phyloP scores from a whole-genome alignment of 2,797 vertebrate species.

The Psittacula echo region DNA sequence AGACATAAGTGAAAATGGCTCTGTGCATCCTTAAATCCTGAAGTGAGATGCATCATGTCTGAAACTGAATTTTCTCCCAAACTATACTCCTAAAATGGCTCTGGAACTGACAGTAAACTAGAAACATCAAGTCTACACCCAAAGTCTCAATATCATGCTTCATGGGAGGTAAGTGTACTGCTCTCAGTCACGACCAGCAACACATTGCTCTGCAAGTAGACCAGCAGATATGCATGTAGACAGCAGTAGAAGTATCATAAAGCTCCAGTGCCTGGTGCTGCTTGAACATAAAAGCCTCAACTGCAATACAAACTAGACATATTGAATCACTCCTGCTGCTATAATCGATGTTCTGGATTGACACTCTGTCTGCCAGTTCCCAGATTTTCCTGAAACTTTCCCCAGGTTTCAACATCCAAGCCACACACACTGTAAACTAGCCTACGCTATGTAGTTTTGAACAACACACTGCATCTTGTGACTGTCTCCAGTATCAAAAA shows the following conservation, averaged over 20 bases:
- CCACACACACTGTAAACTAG: background rate
- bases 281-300: background rate
- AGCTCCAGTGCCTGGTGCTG: background rate
- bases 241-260: background rate
- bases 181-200: background rate
- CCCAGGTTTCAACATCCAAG: background rate
- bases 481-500: background rate
- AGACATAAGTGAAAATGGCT: background rate
- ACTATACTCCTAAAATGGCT: background rate
- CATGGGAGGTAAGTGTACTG: background rate
- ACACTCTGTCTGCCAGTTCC: background rate
- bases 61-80: background rate
- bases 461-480: background rate
- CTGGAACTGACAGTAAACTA: background rate
- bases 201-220: background rate
- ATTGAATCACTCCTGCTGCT: background rate
- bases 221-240: background rate
- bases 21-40: background rate
- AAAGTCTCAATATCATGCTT: background rate
- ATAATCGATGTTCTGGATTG: background rate
- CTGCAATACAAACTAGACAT: background rate
- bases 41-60: background rate
- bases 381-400: background rate
- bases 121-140: background rate
- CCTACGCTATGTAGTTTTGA: background rate